Evolutionary conservation across 2,797 vertebrate genomes (phyloP), one percentile per base, ranked within the genome.

Genomic region (Pagetopsis macropterus): DNA sequence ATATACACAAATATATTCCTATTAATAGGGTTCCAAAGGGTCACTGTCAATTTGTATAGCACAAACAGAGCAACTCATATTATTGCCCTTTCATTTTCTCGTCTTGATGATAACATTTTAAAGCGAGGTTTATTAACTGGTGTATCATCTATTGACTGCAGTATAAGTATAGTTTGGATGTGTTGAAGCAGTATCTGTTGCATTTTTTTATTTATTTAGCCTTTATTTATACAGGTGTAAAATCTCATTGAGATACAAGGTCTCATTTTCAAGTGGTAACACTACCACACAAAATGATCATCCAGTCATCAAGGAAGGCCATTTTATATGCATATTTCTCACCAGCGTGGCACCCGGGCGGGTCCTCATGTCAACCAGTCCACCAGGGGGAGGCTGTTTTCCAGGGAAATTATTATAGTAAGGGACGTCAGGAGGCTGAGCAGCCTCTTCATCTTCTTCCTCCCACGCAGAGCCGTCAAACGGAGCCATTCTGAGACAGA

Each of bases 371-470:
- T 99, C 98, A 68, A 98, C 93, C 2, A 98, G 92, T 1, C 98
- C 98, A 31, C 98, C 98, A 1, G 97, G 94, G 51, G 98, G 98
- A 45, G 98, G 97, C 68, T 98, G 97, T 91, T 99, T 99, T 62
- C 97, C 98, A 0, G 98, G 98, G 79, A 98, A 99, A 83, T 99
- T 97, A 14, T 99, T 99, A 87, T 99, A 99, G 89, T 99, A 99
- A 0, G 98, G 97, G 75, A 98, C 97, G 1, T 98, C 97, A 0
- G 94, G 87, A 12, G 95, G 91, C 12, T 96, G 95, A 65, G 90
- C 89, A n/a, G 96, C 92, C 66, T 99, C 98, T 1, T 96, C 95
- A 13, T 99, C 98, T 76, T 99, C 98, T 85, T 99, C 98, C 67
- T 99, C 98, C 98, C 98, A 99, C 1, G 97, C 97, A 3, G 98